Evolutionary conservation across 2,113 vertebrate genomes (phyloP), one percentile per base, ranked within the genome.

Genomic region (Colistium nudipinnis): DNA sequence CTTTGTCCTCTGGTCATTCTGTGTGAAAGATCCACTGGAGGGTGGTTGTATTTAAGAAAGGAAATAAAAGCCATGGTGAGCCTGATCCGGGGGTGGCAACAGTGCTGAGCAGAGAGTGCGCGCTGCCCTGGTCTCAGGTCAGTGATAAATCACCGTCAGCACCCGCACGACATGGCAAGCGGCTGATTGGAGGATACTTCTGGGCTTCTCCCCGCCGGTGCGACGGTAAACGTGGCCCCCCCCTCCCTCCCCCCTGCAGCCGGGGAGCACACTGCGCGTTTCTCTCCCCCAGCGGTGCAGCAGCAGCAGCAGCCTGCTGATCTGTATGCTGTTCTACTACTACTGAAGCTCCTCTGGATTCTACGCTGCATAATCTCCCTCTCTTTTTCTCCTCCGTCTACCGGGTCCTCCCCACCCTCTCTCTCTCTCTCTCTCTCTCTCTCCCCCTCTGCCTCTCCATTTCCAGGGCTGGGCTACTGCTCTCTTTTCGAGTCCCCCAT

Each of bases 141-240:
- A 84, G 80, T 72, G 83, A 87, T 87, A 80, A 86, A 87, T 89
- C 87, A 70, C 75, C 76, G 25, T 59, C 78, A 79, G 86, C 79
- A 84, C 83, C 80, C 78, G 75, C 80, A 44, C 78, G 56, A 75
- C 70, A 87, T 60, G 77, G 80, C 79, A 67, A 55, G 41, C 48
- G 70, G 68, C 86, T 88, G 87, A 89, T 90, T 89, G 90, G 86
- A 89, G 74, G 87, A 87, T 72, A 84, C 83, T 83, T 85, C 87
- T 81, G 62, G 76, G 82, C 85, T 81, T 86, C 79, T 80, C 75
- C 82, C 89, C 59, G 59, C 43, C 62, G 84, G 83, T 64, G 78
- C 48, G 75, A 38, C 60, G 62, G 62, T 81, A 82, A 88, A 83
- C 56, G 80, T 57, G 45, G 77, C 82, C 75, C 83, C 82, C 80